Percentiles rank a stretch among this genome's conserved stretches.
phyloP scores from a whole-genome alignment of 2,888 invertebrate genomes.

The Periphyllus acericola region DNA sequence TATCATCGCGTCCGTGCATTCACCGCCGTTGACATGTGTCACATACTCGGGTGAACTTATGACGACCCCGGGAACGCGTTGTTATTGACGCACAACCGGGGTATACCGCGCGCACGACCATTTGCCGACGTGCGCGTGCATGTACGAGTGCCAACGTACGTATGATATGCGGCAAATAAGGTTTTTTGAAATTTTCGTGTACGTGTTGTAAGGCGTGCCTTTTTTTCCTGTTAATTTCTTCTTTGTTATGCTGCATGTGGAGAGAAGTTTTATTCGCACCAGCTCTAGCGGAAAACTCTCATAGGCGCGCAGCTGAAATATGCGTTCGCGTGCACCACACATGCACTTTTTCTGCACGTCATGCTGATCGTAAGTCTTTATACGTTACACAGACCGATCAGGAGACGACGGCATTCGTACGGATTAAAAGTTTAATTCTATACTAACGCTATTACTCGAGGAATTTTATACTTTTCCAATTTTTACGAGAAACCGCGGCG shows the following conservation, averaged over 20 bases:
- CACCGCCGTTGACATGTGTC: slow-evolving; percentile 48
- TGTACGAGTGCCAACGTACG: too few relatives aligned
- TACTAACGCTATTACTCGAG: too few relatives aligned
- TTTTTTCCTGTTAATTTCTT: background rate
- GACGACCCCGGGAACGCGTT: background rate
- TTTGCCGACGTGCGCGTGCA: background rate
- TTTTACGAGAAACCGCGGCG: too few relatives aligned
- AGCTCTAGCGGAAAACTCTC: slow-evolving; percentile 26
- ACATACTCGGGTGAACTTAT: slow-evolving; percentile 6
- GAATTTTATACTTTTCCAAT: too few relatives aligned
- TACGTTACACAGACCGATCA: too few relatives aligned
- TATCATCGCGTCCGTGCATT: background rate
- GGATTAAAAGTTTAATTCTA: too few relatives aligned
- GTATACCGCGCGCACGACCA: background rate
- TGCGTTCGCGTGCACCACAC: background rate
- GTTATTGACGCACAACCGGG: background rate
- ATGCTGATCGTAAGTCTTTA: too few relatives aligned
- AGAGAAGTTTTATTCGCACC: slow-evolving; percentile 7
- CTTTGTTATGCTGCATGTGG: background rate
- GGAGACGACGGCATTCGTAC: too few relatives aligned
- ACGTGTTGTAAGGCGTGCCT: background rate
- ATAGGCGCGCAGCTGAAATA: background rate
- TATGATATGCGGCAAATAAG: background rate
- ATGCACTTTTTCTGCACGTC: background rate
- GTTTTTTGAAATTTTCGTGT: background rate